Conservation (phyloP, 1,140 invertebrate species). For the Thaumatotibia leucotreta region DNA sequence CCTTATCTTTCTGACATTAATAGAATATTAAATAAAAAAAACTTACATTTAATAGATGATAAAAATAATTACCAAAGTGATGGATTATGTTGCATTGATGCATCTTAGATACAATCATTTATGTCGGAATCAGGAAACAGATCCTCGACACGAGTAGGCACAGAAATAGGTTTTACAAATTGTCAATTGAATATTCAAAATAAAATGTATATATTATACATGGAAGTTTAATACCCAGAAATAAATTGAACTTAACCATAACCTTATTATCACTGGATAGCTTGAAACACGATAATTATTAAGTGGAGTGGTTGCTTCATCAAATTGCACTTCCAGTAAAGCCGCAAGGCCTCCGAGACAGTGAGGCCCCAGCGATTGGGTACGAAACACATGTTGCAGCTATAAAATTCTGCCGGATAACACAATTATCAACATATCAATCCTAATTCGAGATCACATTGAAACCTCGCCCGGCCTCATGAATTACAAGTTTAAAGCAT, state of each 20-base stretch:
- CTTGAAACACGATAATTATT: too few relatives aligned
- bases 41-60: constrained; percentile 25
- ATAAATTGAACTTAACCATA: too few relatives aligned
- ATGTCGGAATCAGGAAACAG: neutral
- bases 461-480: constrained; percentile 56
- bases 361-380: neutral
- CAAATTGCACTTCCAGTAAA: too few relatives aligned
- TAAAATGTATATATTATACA: too few relatives aligned
- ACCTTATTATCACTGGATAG: too few relatives aligned
- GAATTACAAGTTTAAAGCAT: constrained; percentile 64
- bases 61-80: constrained; percentile 16
- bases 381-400: neutral
- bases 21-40: constrained; percentile 38
- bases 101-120: too few relatives aligned
- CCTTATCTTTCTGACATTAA: constrained; percentile 41
- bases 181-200: too few relatives aligned
- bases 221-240: too few relatives aligned
- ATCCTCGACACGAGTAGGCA: too few relatives aligned
- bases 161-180: too few relatives aligned
- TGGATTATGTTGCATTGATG: neutral
- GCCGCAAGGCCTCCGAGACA: neutral
- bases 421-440: constrained; percentile 31
- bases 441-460: constrained; percentile 68
- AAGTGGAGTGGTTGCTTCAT: too few relatives aligned
- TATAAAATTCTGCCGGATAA: neutral